Conservation (phyloP, 2,797 vertebrate species). For the Helarctos malayanus region DNA sequence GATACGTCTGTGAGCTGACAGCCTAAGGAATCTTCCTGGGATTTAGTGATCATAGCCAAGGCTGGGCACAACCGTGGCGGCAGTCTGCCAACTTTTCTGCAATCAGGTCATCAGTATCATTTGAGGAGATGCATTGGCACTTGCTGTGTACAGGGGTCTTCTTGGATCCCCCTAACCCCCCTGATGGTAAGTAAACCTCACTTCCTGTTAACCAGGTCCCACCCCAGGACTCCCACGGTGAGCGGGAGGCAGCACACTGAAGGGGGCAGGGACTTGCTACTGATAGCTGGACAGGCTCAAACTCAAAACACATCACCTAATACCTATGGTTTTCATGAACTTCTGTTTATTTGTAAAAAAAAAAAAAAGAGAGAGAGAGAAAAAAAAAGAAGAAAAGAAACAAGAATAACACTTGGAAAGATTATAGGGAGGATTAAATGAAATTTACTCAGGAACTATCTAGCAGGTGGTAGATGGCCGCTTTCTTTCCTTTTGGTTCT, state of each 20-base stretch:
- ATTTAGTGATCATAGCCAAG: not conserved
- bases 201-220: not conserved
- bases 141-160: too few species aligned
- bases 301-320: not conserved
- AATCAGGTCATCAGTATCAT: not conserved
- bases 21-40: not conserved
- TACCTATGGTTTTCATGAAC: not conserved
- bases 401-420: not conserved
- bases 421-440: not conserved
- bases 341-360: not conserved
- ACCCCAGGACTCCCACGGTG: not conserved
- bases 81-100: not conserved
- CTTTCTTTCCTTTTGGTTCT: not conserved
- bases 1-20: not conserved
- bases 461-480: not conserved
- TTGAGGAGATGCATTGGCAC: not conserved
- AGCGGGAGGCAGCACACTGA: not conserved
- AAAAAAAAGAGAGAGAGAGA: not conserved
- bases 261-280: not conserved
- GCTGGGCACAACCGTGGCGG: not conserved
- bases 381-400: not conserved
- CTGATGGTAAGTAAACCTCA: fast-evolving
- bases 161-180: too few species aligned
- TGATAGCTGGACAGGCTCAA: not conserved
- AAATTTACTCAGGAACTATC: not conserved